Base-by-base conservation (phyloP, 2,888 invertebrate genomes). In the Patella ulyssiponensis region DNA sequence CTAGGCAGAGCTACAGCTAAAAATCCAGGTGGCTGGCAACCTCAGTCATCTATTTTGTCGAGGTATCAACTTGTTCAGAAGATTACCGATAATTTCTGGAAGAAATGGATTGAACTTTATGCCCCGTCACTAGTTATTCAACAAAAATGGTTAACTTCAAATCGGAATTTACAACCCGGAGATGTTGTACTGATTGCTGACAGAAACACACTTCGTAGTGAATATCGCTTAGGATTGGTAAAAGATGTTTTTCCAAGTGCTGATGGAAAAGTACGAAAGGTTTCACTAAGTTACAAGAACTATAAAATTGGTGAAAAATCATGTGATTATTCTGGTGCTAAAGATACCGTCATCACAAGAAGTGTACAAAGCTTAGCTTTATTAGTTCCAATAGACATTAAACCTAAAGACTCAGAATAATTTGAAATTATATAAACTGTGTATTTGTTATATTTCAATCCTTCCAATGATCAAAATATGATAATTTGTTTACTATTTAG, bases 11-110 rank as follows among this genome's bases (percentile, higher is more conserved):
- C 69, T 17, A 70, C 69, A n/a, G 56, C 74, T 17, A 74, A 58
- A 17, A 58, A 74, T 56, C 74, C 74, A 56, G 58, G 74, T 56
- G 74, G 74, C 9, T 74, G 74, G 74, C 74, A 74, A 74, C 74
- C 74, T 15, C 17, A 27, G 2, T 12, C 23, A 12, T 27, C 56
- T 7, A 4, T 58, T 11, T 9, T n/a, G 23, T 33, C 27, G 12
- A 7, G 74, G 20, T 74, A 74, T 20, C 64, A 23, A 12, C 23
- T 64, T 1, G 5, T 20, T 2, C 20, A 64, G 12, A 12, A n/a
- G 2, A 12, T 64, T 14, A 64, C 64, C 2, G 64, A n/a, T n/a
- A 11, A 20, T 3, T 64, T 64, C 2, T 64, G 20, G 64, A 64
- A 64, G 20, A 64, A 64, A 20, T 64, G 64, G 64, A 20, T 64